A percentile compares a stretch with the other conserved stretches of the same genome.
Conservation (phyloP, 2,888 invertebrate genomes). For the Temnothorax ravouxi region DNA sequence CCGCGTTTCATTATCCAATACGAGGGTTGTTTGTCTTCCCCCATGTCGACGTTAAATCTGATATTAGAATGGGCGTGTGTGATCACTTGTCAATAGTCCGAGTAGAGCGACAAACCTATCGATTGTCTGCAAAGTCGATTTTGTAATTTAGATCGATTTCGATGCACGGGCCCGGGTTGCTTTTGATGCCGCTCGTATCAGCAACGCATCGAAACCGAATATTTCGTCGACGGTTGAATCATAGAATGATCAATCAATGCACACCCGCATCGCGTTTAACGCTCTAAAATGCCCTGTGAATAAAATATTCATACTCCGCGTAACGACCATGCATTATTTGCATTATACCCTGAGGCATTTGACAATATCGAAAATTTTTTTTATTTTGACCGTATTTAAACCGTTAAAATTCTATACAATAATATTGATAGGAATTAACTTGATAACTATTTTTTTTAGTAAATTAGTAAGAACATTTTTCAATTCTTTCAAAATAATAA, state of each 20-base stretch:
- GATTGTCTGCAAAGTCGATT: conserved; percentile 67
- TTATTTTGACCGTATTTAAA: background rate
- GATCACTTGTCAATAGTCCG: conserved; percentile 71
- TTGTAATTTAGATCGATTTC: conserved; percentile 50
- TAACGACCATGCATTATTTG: conserved; percentile 14
- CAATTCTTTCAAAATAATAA: background rate
- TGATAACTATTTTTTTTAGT: background rate
- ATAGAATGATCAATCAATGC: conserved; percentile 23
- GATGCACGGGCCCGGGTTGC: conserved; percentile 11
- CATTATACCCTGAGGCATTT: background rate
- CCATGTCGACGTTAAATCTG: conserved; percentile 64
- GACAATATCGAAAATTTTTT: background rate
- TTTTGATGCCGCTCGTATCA: conserved; percentile 47
- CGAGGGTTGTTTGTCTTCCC: conserved; percentile 54
- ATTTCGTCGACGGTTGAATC: conserved; percentile 22
- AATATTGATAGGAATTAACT: background rate
- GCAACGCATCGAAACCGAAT: conserved; percentile 40
- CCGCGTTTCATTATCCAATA: conserved; percentile 48
- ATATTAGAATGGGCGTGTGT: conserved; percentile 60
- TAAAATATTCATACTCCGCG: conserved; percentile 32
- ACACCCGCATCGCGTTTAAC: conserved; percentile 16
- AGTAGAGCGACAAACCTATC: conserved; percentile 66
- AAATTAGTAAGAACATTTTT: background rate
- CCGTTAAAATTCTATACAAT: background rate
- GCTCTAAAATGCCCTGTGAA: conserved; percentile 9